phyloP scores from a whole-genome alignment of 2,113 vertebrate species.

The Burhinus bistriatus region DNA sequence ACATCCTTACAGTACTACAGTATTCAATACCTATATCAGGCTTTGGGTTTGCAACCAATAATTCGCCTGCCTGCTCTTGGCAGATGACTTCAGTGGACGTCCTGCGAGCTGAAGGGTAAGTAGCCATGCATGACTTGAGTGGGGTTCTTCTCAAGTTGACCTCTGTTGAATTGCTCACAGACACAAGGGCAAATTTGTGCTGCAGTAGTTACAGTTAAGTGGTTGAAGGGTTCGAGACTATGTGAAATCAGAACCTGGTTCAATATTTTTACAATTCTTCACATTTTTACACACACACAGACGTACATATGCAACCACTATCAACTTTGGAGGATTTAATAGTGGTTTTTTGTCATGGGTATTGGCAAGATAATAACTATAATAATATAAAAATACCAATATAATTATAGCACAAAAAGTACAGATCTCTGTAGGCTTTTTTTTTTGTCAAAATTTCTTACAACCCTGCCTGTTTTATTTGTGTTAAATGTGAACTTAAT shows the following conservation, averaged over 20 bases:
- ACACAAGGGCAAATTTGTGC: background rate
- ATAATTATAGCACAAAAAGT: slow-evolving; percentile 51
- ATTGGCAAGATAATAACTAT: slow-evolving; percentile 53
- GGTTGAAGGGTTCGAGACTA: background rate
- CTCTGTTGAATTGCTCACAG: background rate
- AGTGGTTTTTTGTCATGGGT: background rate
- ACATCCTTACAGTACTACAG: background rate
- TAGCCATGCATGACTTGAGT: background rate
- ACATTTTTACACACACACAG: background rate
- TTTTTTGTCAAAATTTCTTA: slow-evolving; percentile 30
- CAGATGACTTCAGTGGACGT: background rate
- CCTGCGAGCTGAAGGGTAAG: background rate
- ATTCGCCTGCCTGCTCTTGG: background rate
- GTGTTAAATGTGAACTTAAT: slow-evolving; percentile 54
- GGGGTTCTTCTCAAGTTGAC: background rate
- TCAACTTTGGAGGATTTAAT: slow-evolving; percentile 1
- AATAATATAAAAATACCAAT: slow-evolving; percentile 34
- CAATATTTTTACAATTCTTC: slow-evolving; percentile 47
- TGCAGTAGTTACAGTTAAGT: background rate
- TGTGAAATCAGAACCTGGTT: background rate
- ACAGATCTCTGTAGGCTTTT: background rate
- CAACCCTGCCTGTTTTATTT: slow-evolving; percentile 7
- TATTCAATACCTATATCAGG: background rate
- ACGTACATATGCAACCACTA: background rate
- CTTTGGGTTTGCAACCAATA: background rate